These are phyloP conservation scores for Cynocephalus volans DNA, from an alignment of 2,113 vertebrate genomes.

Conservation along the genomic window DNA sequence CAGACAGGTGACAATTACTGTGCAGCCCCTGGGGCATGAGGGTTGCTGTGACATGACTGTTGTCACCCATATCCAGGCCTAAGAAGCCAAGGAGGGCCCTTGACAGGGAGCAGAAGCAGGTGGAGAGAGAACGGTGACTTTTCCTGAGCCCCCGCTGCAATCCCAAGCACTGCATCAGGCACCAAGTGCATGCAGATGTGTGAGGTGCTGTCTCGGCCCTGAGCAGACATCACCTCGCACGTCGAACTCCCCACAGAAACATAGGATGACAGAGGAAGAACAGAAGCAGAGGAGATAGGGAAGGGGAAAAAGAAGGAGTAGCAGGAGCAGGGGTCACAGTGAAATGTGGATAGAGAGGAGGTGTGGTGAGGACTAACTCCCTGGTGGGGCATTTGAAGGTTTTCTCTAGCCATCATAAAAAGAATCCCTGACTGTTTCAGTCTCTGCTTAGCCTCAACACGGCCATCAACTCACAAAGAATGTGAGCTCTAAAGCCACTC, in stretches of 20 bases:
- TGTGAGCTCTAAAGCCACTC: background rate
- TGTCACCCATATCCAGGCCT: background rate
- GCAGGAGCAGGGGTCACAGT: background rate
- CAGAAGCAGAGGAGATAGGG: background rate
- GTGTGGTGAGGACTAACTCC: background rate
- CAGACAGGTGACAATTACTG: background rate
- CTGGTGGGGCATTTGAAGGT: background rate
- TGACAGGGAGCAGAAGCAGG: background rate
- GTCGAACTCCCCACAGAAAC: background rate
- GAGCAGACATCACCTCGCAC: background rate
- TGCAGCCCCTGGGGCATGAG: background rate
- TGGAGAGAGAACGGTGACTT: background rate
- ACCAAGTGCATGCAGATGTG: background rate
- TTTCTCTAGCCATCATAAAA: background rate
- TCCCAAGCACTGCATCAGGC: background rate
- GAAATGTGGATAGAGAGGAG: background rate
- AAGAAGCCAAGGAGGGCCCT: background rate
- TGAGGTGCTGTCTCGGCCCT: background rate
- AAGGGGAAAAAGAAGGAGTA: background rate
- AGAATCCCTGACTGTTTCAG: background rate
- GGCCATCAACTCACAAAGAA: background rate
- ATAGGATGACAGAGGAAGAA: fast-evolving
- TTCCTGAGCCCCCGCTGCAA: background rate
- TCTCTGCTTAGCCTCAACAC: background rate
- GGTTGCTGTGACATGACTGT: background rate